phyloP scores from a whole-genome alignment of 1,140 invertebrate genomes.

The Leptinotarsa undecemlineata region DNA sequence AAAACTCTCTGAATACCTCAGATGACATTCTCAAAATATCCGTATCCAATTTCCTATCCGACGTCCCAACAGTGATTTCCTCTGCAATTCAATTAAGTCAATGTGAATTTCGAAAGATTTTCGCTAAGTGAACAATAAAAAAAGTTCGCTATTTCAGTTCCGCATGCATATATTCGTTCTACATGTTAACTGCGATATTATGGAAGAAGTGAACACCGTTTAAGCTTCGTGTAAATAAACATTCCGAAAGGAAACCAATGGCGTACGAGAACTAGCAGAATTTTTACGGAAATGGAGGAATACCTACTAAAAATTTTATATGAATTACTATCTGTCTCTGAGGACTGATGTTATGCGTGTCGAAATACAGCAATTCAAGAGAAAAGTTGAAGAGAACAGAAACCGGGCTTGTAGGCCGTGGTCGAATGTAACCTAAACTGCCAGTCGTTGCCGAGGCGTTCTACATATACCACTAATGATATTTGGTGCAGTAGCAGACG shows the following conservation, averaged over 20 bases:
- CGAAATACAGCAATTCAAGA: background rate
- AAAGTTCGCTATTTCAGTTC: background rate
- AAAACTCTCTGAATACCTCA: too few relatives aligned
- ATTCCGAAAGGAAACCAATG: background rate
- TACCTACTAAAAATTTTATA: background rate
- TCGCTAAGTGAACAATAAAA: background rate
- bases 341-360: background rate
- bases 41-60: background rate
- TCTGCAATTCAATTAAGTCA: background rate
- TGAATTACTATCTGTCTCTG: background rate
- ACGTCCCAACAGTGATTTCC: background rate
- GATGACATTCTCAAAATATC: background rate
- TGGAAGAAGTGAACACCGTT: background rate
- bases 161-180: background rate
- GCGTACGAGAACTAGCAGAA: background rate
- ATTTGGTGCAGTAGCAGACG: too few relatives aligned
- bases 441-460: too few relatives aligned
- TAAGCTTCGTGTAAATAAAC: background rate
- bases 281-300: background rate
- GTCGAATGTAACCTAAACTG: too few relatives aligned
- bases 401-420: background rate
- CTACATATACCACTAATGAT: too few relatives aligned
- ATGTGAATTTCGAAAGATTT: background rate
- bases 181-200: slow-evolving; percentile 1
- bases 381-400: background rate